A percentile compares a stretch with the other conserved stretches of the same genome.
Evolutionary conservation across 1,140 invertebrate species (phyloP).

Genomic region (Brachionus rubens): DNA sequence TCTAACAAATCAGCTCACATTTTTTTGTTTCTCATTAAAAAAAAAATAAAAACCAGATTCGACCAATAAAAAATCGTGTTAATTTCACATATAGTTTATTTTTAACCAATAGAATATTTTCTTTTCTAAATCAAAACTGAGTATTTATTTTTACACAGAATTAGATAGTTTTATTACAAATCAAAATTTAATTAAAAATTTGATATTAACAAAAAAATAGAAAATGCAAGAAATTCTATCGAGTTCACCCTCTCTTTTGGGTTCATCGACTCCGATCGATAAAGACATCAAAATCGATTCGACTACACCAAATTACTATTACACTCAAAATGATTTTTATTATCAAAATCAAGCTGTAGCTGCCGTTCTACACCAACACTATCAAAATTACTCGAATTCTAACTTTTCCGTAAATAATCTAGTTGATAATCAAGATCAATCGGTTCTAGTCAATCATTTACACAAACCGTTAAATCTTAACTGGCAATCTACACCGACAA

Average conservation of each 20-base stretch:
- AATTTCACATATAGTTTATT: not conserved
- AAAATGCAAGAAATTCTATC: slow-evolving; percentile 40
- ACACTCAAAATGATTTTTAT: not conserved
- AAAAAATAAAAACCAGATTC: not conserved
- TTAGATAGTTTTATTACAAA: slow-evolving; percentile 22
- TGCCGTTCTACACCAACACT: not conserved
- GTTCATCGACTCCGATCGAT: not conserved
- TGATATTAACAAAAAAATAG: not conserved
- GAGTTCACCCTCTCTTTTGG: not conserved
- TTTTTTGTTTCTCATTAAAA: slow-evolving; percentile 37
- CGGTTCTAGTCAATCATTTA: not conserved
- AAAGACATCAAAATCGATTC: not conserved
- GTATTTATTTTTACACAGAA: slow-evolving; percentile 30
- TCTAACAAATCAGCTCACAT: too few species aligned
- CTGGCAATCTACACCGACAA: not conserved
- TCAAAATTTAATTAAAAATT: slow-evolving; percentile 35
- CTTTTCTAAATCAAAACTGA: slow-evolving; percentile 12
- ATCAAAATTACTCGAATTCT: not conserved
- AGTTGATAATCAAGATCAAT: not conserved
- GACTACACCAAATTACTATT: not conserved
- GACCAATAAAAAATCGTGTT: not conserved
- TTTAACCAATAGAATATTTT: slow-evolving; percentile 14
- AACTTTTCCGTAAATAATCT: not conserved
- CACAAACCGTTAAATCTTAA: not conserved
- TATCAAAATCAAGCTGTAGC: slow-evolving; percentile 19